Base-by-base conservation (phyloP, 2,888 invertebrate species). In the Stramonita haemastoma region DNA sequence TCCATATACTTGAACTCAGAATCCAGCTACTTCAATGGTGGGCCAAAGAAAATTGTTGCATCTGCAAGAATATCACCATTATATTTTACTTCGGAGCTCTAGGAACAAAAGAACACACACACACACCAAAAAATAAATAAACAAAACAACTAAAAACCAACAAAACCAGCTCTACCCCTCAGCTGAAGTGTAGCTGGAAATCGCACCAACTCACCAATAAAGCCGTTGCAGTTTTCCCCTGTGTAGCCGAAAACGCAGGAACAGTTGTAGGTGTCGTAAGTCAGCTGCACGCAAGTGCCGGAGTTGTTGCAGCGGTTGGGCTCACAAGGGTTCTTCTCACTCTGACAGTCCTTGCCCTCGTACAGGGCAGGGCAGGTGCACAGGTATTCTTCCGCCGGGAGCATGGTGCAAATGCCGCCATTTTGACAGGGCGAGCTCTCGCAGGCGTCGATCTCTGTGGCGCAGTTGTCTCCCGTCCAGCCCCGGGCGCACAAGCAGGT, bases 261-360 rank as follows among this genome's bases (percentile, higher is more conserved):
- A 56, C 77, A 84, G 83, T 85, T 57, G 87, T 84, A 57, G 29
- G 83, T 46, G 84, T 87, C 73, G n/a, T 84, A 87, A 34, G 79
- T n/a, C 70, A 70, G 56, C 26, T 32, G 0, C 77, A 11, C 17
- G 87, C 81, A 81, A n/a, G 46, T 57, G 57, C 66, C 70, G 0
- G 83, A 84, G 89, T 91, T 91, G 81, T 32, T n/a, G 60, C 91
- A 91, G 6, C 90, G 91, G 17, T 85, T 81, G 8, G 84, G 26
- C 13, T 56, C 11, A 46, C 91, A 91, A 1, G 89, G 89, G 87
- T 89, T 19, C 32, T 66, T 88, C 57, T 17, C n/a, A 0, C 4
- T 70, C 34, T 87, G 73, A 87, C 91, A 91, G 79, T 90, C 60
- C 11, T 32, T 26, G 0, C 91, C 91, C 85, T 90, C 87, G 70